Conservation (phyloP, 35 echinoderm and acorn worm species). For the Apostichopus parvimensis region DNA sequence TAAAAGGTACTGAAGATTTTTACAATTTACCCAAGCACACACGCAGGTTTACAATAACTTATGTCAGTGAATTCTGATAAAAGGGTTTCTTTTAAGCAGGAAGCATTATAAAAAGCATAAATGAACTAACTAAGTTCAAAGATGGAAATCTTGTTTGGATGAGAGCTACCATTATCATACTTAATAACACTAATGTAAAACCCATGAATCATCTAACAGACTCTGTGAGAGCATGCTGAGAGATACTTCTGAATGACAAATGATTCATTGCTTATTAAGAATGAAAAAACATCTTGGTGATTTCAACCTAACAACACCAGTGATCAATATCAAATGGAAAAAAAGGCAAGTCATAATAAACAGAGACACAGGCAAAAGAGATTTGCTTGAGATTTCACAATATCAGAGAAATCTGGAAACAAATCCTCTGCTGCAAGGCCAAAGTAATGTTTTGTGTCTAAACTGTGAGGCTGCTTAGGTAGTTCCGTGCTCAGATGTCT, state of each 20-base stretch:
- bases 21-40: no score
- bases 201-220: not conserved
- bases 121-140: no score
- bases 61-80: no score
- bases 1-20: no score
- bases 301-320: not conserved
- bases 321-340: not conserved
- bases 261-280: not conserved
- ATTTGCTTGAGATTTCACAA: not conserved
- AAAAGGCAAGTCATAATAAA: not conserved
- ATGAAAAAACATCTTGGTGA: not conserved
- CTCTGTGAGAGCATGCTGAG: not conserved
- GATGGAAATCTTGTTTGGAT: not conserved
- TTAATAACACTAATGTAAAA: not conserved
- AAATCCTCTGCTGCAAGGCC: not conserved
- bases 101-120: no score
- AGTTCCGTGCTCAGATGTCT: not conserved
- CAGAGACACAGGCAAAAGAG: not conserved
- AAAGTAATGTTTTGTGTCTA: slow-evolving; percentile 2
- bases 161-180: not conserved
- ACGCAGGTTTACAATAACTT: no score
- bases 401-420: not conserved
- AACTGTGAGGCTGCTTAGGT: not conserved
- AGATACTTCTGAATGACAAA: not conserved
- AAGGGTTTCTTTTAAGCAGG: no score